Percentiles rank a stretch among this genome's conserved stretches.
Conservation (phyloP, 2,113 vertebrate species). For the Archocentrus centrarchus region DNA sequence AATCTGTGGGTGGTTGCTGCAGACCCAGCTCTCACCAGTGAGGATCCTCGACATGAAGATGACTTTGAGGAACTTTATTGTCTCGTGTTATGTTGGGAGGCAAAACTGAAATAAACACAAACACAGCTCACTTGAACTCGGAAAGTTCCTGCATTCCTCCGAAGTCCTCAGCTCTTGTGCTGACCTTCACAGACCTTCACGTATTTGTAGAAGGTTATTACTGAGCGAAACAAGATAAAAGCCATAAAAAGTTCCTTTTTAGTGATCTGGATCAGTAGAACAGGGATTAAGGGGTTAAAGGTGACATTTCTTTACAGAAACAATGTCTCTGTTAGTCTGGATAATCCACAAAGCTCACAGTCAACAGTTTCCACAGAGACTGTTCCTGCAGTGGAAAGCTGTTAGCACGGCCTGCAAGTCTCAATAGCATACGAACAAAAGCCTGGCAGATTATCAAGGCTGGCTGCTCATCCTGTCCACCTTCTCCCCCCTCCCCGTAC, state of each 20-base stretch:
- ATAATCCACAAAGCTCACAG: not conserved
- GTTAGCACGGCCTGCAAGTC: not conserved
- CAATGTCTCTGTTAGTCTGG: not conserved
- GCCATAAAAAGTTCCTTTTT: not conserved
- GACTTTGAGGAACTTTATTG: not conserved
- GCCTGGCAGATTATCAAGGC: conserved; percentile 26
- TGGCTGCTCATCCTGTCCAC: conserved; percentile 20
- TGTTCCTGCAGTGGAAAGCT: not conserved
- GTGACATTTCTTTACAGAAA: not conserved
- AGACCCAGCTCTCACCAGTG: not conserved
- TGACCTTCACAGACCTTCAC: not conserved
- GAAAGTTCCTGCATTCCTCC: not conserved
- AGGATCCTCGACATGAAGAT: not conserved
- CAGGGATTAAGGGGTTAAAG: not conserved
- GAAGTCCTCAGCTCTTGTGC: not conserved
- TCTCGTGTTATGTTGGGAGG: not conserved
- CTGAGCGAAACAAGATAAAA: not conserved
- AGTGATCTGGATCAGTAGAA: accelerated
- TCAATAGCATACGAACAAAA: conserved; percentile 26
- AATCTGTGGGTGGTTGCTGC: not conserved
- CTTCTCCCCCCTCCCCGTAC: conserved; percentile 8
- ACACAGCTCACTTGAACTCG: not conserved
- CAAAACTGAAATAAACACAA: not conserved
- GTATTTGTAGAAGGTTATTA: not conserved
- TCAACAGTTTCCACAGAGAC: not conserved